These are phyloP conservation scores for Blastomussa wellsi DNA, from an alignment of 92 coral and sea anemone species.

Conservation along the genomic window DNA sequence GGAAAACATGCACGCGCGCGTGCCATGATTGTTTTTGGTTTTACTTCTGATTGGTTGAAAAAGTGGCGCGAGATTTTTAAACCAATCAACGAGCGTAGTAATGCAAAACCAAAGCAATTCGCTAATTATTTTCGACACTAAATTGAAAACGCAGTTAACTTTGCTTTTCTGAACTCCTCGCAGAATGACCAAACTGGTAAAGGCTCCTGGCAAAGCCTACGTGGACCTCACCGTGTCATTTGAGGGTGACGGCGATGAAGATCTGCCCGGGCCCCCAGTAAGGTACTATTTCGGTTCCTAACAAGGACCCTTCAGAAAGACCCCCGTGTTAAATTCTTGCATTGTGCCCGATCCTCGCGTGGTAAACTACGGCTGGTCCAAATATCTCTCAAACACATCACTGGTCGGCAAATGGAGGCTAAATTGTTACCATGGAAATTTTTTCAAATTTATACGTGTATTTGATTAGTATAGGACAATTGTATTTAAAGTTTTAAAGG, in stretches of 20 bases:
- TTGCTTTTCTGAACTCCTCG: neutral
- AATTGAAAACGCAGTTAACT: too few species aligned
- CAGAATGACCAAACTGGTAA: constrained; percentile 79
- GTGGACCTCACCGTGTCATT: constrained; percentile 92
- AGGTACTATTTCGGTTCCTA: constrained; percentile 66
- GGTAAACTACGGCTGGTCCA: neutral
- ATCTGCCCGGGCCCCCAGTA: constrained; percentile 92
- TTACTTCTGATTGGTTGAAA: too few species aligned
- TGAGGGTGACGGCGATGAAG: constrained; percentile 78
- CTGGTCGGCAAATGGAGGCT: neutral
- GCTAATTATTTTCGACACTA: too few species aligned
- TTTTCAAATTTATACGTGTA: neutral
- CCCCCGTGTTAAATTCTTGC: neutral
- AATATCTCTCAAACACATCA: neutral
- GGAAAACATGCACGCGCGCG: too few species aligned
- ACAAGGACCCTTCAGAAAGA: neutral
- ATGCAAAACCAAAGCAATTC: too few species aligned
- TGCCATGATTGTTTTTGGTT: too few species aligned
- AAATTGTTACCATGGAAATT: neutral
- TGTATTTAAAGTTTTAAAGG: neutral
- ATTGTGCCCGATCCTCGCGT: neutral
- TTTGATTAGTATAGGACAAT: neutral
- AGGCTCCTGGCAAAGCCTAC: constrained; percentile 67
- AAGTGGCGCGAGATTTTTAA: too few species aligned
- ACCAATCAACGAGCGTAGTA: too few species aligned